Percentiles rank a stretch among this genome's conserved stretches.
These are phyloP conservation scores for Ictalurus punctatus DNA, from an alignment of 2,113 vertebrate genomes.

Conservation along the genomic window DNA sequence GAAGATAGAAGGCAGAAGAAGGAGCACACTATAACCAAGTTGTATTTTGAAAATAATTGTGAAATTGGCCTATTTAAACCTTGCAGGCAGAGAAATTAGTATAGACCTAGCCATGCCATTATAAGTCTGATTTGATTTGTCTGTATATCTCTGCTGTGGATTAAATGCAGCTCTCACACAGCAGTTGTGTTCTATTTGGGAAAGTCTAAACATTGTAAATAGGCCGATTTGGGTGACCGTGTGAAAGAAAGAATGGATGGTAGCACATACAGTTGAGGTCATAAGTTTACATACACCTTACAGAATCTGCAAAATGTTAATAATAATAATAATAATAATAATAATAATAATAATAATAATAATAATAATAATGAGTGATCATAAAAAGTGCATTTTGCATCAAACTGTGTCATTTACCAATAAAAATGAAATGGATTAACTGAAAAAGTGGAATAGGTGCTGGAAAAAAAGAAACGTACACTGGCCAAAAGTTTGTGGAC, in stretches of 20 bases:
- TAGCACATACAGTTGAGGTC: not conserved
- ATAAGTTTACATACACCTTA: too few species aligned
- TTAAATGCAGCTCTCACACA: not conserved
- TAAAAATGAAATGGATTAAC: not conserved
- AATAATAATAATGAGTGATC: too few species aligned
- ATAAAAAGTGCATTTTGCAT: too few species aligned
- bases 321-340: too few species aligned
- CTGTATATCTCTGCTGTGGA: not conserved
- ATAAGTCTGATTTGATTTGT: too few species aligned
- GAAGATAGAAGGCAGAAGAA: too few species aligned
- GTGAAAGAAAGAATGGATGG: too few species aligned
- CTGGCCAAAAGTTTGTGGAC: not conserved
- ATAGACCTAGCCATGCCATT: not conserved
- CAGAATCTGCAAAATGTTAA: too few species aligned
- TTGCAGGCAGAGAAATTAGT: not conserved
- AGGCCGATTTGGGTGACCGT: not conserved
- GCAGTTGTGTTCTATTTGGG: too few species aligned
- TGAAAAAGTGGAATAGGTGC: too few species aligned
- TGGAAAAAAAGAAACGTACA: not conserved
- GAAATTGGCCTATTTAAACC: not conserved
- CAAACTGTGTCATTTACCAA: not conserved
- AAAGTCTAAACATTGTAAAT: not conserved
- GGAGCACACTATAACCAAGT: too few species aligned
- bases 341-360: too few species aligned
- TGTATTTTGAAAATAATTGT: not conserved